A percentile compares a stretch with the other conserved stretches of the same genome.
These are phyloP conservation scores for Opisthograptis luteolata DNA, from an alignment of 2,888 invertebrate species.

Conservation along the genomic window DNA sequence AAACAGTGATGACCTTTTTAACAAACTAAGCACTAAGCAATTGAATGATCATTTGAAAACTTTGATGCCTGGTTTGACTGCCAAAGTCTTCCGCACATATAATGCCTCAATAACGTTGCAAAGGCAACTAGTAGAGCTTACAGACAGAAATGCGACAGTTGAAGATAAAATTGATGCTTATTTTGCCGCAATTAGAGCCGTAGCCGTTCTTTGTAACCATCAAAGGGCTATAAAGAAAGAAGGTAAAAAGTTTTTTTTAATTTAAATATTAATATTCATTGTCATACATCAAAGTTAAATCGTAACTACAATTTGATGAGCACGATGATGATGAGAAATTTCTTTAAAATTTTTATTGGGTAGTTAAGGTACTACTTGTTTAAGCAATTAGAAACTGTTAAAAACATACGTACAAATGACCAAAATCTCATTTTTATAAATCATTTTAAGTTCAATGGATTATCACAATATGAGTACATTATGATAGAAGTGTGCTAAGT, in stretches of 20 bases:
- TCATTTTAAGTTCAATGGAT: too few species aligned
- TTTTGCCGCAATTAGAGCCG: constrained; percentile 95
- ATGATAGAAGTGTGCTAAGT: too few species aligned
- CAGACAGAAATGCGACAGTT: constrained; percentile 86
- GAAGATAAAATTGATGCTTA: too few species aligned
- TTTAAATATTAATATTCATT: neutral
- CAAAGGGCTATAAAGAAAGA: constrained; percentile 95
- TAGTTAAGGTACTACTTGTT: too few species aligned
- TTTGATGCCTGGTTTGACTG: constrained; percentile 97
- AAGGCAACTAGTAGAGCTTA: constrained; percentile 96
- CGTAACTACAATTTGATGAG: too few species aligned
- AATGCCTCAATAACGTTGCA: constrained; percentile 99
- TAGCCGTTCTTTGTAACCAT: constrained; percentile 99
- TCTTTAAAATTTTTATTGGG: too few species aligned
- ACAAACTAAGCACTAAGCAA: constrained; percentile 96
- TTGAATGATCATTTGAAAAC: constrained; percentile 99
- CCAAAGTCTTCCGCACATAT: constrained; percentile 99
- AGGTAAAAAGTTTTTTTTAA: neutral
- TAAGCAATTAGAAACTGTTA: too few species aligned
- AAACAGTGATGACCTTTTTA: constrained; percentile 97
- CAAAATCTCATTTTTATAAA: too few species aligned
- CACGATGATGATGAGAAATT: too few species aligned
- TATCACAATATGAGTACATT: too few species aligned
- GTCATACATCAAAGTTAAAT: neutral
- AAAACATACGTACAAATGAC: too few species aligned